phyloP scores from a whole-genome alignment of 2,888 invertebrate genomes.

The Philonicus albiceps region DNA sequence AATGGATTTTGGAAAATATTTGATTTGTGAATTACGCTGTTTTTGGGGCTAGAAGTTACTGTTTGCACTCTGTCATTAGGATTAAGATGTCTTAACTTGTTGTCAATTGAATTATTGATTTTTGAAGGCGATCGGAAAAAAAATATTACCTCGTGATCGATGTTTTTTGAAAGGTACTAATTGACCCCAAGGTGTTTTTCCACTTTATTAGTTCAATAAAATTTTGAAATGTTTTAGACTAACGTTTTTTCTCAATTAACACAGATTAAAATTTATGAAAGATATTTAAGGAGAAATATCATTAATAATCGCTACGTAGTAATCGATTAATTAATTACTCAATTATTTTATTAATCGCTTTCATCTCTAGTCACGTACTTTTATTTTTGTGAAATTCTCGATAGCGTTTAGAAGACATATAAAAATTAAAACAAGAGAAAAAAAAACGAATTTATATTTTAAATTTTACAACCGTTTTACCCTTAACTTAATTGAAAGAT shows the following conservation, averaged over 20 bases:
- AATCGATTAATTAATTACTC: no score
- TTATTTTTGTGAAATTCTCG: no score
- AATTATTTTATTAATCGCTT: no score
- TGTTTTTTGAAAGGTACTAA: not conserved
- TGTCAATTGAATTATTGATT: slow-evolving; percentile 16
- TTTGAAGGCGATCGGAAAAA: not conserved
- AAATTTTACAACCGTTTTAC: not conserved
- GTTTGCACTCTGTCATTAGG: slow-evolving; percentile 24
- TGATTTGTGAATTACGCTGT: slow-evolving; percentile 12
- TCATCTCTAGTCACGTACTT: no score
- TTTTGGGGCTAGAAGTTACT: not conserved
- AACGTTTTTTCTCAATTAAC: not conserved
- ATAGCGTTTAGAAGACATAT: no score
- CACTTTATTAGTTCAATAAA: slow-evolving; percentile 20
- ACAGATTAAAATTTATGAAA: not conserved
- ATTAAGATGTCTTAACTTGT: slow-evolving; percentile 34
- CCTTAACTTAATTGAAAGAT: not conserved
- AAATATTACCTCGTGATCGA: slow-evolving; percentile 14
- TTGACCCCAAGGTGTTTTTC: not conserved
- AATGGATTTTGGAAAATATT: slow-evolving; percentile 45
- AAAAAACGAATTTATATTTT: no score
- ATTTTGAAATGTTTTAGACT: not conserved
- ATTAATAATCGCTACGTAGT: no score
- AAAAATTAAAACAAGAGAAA: not conserved
- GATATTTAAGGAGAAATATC: not conserved